Evolutionary conservation across 2,797 vertebrate genomes (phyloP).

Genomic region (Sciurus carolinensis): DNA sequence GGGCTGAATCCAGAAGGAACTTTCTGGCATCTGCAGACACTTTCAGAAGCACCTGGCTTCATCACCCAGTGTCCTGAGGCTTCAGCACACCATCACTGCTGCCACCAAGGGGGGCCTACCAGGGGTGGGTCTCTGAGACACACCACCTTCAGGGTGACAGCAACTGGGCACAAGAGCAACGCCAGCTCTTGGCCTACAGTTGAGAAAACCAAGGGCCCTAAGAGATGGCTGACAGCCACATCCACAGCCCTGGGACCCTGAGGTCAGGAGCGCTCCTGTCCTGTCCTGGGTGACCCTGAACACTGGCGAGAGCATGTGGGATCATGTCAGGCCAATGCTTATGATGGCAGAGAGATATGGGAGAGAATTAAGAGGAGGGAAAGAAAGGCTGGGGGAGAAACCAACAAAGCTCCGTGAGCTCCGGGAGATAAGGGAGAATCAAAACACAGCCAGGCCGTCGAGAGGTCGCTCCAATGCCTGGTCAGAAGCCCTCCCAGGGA

Average conservation of each 20-base stretch:
- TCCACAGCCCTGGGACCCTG: accelerated
- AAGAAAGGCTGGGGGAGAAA: not conserved
- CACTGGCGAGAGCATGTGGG: not conserved
- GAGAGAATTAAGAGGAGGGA: constrained; percentile 58
- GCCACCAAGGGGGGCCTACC: not conserved
- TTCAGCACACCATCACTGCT: accelerated
- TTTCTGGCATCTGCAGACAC: not conserved
- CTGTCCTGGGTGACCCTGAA: not conserved
- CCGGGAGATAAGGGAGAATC: too few species aligned
- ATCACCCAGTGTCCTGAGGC: too few species aligned
- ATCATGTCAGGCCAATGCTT: not conserved
- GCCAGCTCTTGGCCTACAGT: not conserved
- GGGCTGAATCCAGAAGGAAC: not conserved
- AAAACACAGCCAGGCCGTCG: too few species aligned
- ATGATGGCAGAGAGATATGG: not conserved
- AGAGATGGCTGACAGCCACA: not conserved
- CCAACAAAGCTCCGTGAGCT: too few species aligned
- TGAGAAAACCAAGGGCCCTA: not conserved
- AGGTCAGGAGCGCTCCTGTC: accelerated
- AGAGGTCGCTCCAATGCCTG: not conserved
- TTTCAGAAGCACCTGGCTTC: not conserved
- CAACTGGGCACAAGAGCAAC: accelerated
- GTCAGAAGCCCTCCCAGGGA: constrained; percentile 12
- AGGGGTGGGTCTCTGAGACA: accelerated
- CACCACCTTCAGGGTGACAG: accelerated